Percentiles rank a stretch among this genome's conserved stretches.
Conservation (phyloP, 2,113 vertebrate species). For the Carettochelys insculpta region DNA sequence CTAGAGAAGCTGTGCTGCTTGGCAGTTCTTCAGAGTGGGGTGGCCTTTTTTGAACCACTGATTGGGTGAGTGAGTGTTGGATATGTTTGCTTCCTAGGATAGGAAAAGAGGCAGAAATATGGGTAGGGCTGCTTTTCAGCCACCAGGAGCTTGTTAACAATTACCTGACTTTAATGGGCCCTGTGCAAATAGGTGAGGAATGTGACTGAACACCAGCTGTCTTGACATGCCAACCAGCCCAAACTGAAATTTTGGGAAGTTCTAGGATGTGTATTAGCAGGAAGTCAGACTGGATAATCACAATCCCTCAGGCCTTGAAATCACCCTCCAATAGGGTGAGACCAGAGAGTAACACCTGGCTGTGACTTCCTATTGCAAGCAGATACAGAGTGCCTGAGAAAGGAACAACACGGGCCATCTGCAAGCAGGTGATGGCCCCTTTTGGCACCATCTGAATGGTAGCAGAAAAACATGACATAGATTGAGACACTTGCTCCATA, state of each 20-base stretch:
- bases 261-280: accelerated
- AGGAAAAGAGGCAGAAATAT: neutral
- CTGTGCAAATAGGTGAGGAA: neutral
- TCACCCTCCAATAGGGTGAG: no score
- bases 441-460: no score
- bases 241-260: neutral
- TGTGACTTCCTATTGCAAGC: no score
- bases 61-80: neutral
- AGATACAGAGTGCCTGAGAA: no score
- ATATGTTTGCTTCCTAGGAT: no score
- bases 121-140: neutral
- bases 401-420: no score
- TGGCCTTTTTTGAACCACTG: neutral
- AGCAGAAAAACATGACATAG: no score
- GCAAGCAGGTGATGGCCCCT: no score
- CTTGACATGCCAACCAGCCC: neutral
- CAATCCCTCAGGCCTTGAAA: no score
- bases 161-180: neutral
- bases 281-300: neutral
- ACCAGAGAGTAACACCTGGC: no score
- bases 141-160: neutral
- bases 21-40: neutral
- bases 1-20: neutral
- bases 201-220: neutral
- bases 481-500: no score